Base-by-base conservation (phyloP, 2,888 invertebrate species). In the Lasius platythorax region DNA sequence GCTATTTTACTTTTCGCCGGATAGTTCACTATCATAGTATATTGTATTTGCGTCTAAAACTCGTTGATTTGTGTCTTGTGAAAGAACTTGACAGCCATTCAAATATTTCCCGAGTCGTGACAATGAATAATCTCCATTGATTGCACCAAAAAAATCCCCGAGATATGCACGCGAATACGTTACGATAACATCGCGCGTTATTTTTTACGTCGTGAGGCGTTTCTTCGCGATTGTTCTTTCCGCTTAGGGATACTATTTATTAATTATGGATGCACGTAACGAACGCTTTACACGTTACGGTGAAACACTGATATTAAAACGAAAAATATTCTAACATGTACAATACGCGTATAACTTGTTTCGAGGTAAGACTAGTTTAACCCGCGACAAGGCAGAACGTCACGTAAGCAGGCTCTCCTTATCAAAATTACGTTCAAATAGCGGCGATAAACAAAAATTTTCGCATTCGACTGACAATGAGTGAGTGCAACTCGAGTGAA, bases 391-490 rank as follows among this genome's bases (percentile, higher is more conserved):
- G 43, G 6, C 23, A 23, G 23, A 46, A 23, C 5, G 50, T 68
- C 50, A 33, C n/a, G 46, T 30, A 18, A 5, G 9, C 28, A 61
- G 58, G 12, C 18, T 61, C 33, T 33, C 8, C 43, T 81, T 81
- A 81, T 81, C 74, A 53, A 61, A 81, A 73, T 81, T 73, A 81
- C 9, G 61, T 66, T 81, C 28, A 73, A 63, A 73, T 73, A 73
- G 46, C 37, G 37, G 15, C 12, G 58, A 63, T 68, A 78, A 58
- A 78, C 43, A 72, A 58, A 67, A 78, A 58, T 8, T 43, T 70
- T 70, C 2, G 15, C 58, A 72, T 46, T 78, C n/a, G 30, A n/a
- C 40, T 40, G 40, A 53, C 23, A 23, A 23, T 23, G 23, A 23
- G 12, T 28, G 43, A 33, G n/a, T 53, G n/a, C 56, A 58, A 11